Conservation (phyloP, 2,888 invertebrate genomes). For the Rhagophthalmus giganteus region DNA sequence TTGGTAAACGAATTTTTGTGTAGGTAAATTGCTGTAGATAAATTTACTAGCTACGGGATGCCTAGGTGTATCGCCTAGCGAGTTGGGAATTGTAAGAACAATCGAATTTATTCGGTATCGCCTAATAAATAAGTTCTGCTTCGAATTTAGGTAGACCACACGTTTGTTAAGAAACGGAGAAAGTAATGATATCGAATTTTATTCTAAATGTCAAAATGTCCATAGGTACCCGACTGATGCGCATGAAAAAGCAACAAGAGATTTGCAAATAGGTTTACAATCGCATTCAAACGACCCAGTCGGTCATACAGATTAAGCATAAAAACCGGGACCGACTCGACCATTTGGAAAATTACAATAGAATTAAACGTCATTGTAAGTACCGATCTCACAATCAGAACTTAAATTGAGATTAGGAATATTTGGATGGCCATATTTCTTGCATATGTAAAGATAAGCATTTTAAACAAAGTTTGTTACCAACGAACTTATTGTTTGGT, state of each 20-base stretch:
- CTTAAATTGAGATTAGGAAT: conserved; percentile 24
- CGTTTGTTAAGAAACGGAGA: conserved; percentile 6
- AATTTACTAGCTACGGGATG: no score
- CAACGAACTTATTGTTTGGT: not conserved
- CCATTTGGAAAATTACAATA: conserved; percentile 51
- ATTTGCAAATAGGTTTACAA: conserved; percentile 36
- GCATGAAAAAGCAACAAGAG: conserved; percentile 38
- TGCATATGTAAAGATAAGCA: not conserved
- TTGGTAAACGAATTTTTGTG: no score
- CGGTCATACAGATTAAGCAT: conserved; percentile 40
- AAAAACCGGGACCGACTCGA: conserved; percentile 36
- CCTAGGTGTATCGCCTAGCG: no score
- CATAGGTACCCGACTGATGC: conserved; percentile 34
- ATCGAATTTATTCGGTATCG: no score
- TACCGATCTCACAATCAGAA: conserved; percentile 22
- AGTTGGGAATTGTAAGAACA: no score
- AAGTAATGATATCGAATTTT: conserved; percentile 43
- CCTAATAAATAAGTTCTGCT: no score
- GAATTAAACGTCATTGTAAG: conserved; percentile 42
- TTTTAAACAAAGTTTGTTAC: not conserved
- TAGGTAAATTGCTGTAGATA: no score
- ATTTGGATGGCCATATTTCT: conserved; percentile 13
- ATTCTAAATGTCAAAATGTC: conserved; percentile 41
- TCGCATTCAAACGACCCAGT: conserved; percentile 33
- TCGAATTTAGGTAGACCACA: no score